Percentiles rank a stretch among this genome's conserved stretches.
Evolutionary conservation across 2,888 invertebrate species (phyloP).

Genomic region (Apamea monoglypha): DNA sequence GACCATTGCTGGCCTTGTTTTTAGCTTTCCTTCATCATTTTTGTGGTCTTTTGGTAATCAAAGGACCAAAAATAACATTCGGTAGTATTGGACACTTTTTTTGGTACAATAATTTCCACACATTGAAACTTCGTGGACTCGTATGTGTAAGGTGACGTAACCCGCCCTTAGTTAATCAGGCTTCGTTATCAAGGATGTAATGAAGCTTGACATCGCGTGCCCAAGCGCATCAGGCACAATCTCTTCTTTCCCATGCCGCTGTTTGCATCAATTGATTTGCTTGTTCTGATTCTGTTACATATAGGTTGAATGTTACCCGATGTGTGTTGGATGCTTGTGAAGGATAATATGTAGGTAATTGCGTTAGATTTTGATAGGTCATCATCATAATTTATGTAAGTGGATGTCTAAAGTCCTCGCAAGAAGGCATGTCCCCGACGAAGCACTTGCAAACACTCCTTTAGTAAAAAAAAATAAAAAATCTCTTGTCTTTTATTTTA

Average conservation of each 20-base stretch:
- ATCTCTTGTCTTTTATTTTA: not conserved
- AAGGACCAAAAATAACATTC: too few species aligned
- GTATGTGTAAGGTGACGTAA: slow-evolving; percentile 12
- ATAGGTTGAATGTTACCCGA: not conserved
- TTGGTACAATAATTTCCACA: not conserved
- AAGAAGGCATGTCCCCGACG: not conserved
- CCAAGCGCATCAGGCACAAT: slow-evolving; percentile 56
- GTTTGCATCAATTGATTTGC: slow-evolving; percentile 56
- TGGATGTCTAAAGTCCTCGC: not conserved
- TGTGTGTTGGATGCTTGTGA: not conserved
- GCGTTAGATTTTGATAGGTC: not conserved
- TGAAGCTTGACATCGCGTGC: slow-evolving; percentile 61
- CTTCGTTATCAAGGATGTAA: slow-evolving; percentile 36
- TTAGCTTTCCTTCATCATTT: not conserved
- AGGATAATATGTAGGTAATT: not conserved
- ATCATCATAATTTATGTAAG: not conserved
- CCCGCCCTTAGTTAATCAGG: slow-evolving; percentile 11
- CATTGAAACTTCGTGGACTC: slow-evolving; percentile 2
- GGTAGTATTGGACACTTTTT: too few species aligned
- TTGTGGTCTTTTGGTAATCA: not conserved
- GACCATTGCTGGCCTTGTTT: not conserved
- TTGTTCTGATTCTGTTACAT: slow-evolving; percentile 50
- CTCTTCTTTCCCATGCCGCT: slow-evolving; percentile 55
- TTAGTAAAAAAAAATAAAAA: not conserved
- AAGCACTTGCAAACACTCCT: not conserved